phyloP scores from a whole-genome alignment of 2,797 vertebrate genomes.

The Neosilurus hyrtlii region DNA sequence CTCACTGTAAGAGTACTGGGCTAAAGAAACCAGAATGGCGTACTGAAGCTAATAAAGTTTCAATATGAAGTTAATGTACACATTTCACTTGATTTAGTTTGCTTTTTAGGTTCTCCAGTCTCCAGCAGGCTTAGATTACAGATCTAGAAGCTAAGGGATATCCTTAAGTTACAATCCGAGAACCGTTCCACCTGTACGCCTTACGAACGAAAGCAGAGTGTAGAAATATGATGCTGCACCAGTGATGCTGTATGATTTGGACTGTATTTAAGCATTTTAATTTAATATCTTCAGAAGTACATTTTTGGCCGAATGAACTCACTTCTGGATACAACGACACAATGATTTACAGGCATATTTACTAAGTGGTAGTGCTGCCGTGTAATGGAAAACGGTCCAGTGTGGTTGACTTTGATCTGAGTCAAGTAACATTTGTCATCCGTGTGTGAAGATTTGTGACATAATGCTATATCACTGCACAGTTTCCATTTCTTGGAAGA shows the following conservation, averaged over 20 bases:
- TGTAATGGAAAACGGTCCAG: conserved; percentile 4
- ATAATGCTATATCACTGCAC: conserved; percentile 10
- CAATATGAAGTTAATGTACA: not conserved
- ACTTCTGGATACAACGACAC: not conserved
- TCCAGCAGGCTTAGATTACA: conserved; percentile 10
- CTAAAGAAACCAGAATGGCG: not conserved
- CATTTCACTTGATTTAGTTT: conserved; percentile 8
- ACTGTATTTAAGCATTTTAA: conserved; percentile 26
- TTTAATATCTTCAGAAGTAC: not conserved
- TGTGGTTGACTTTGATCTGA: not conserved
- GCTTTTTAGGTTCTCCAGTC: conserved; percentile 20
- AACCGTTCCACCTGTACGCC: conserved; percentile 44
- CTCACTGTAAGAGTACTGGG: conserved; percentile 2
- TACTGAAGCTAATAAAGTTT: conserved; percentile 18
- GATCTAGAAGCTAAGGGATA: conserved; percentile 31
- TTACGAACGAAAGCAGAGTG: conserved; percentile 33
- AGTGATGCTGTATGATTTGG: not conserved
- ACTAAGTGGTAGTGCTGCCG: not conserved
- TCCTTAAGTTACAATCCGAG: conserved; percentile 43
- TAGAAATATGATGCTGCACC: not conserved
- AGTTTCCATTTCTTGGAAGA: conserved; percentile 12
- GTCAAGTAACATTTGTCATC: not conserved
- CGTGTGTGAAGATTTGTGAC: not conserved
- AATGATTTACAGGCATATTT: not conserved
- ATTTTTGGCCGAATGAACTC: not conserved